Base-by-base conservation (phyloP, 2,797 vertebrate species). In the Mycteria americana region DNA sequence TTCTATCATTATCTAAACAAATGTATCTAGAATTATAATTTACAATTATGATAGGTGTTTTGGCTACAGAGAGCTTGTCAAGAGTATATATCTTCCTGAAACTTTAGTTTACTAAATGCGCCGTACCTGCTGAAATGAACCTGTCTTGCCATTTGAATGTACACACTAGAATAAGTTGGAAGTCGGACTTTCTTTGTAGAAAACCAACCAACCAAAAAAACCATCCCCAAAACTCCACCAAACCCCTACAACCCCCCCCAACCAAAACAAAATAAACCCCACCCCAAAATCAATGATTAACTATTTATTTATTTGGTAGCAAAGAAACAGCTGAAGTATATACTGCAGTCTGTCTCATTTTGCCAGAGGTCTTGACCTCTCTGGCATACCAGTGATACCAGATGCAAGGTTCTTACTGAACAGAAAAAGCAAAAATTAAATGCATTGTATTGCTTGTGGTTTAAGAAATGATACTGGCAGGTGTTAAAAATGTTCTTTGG, bases 381-480 rank as follows among this genome's bases (percentile, higher is more conserved):
- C 35, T 76, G 54, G 50, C 3, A 33, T 60, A 45, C 22, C 18
- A 4, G 1, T 57, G 25, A 35, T 92, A 76, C 15, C 69, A 76
- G 69, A 48, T 87, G 73, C 13, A 33, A 84, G 31, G 46, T 67
- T 24, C 8, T 60, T 82, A 77, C 64, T 64, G 41, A 74, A n/a
- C 45, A 82, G 35, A 18, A 70, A 86, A 57, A 56, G 2, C 7
- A 25, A 60, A 60, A 64, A 30, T 46, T 54, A 65, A 59, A 82
- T 51, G 37, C 13, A 22, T 70, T 46, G 17, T 74, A 37, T 56
- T 76, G 59, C 65, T 96, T 95, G 59, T 92, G 51, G 73, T 81
- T 89, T 57, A 80, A 91, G 94, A 86, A 85, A 85, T 88, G 43
- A 50, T 93, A 78, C 75, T 93, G 72, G 46, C 60, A 89, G 18